Base-by-base conservation (phyloP, 2,888 invertebrate species). In the Epistrophe eligans region DNA sequence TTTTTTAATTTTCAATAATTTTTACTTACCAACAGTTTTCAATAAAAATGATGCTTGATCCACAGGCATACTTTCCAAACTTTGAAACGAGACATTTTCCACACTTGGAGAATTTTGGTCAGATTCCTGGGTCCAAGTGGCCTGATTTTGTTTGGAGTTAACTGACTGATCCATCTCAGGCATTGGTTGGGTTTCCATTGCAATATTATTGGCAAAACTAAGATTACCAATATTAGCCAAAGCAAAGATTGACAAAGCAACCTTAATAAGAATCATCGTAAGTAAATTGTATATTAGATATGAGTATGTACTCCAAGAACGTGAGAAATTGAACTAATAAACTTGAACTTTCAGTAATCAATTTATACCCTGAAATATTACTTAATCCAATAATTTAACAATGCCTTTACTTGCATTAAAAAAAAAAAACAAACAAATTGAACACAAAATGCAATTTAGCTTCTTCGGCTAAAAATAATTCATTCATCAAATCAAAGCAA, bases 341-440 rank as follows among this genome's bases (percentile, higher is more conserved):
- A 24, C 4, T 24, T 32, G 24, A 43, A 38, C 9, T 24, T 17
- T 45, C 5, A 3, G 24, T 43, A 6, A 62, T 24, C 66, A 40
- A 87, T 87, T 83, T 87, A 87, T 87, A 87, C 50, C 43, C n/a
- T 58, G n/a, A 32, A 55, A 74, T 45, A 52, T 32, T 77, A 71
- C 3, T 64, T 57, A 35, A 58, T 45, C n/a, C 17, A 17, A n/a
- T 40, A n/a, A 6, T 43, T 45, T n/a, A n/a, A n/a, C 52, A 64
- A 62, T 17, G 17, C 70, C 28, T 43, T 38, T n/a, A 62, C 19
- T 28, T 62, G 79, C 77, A 71, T 35, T 58, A 17, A 38, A 60
- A 17, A 19, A n/a, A n/a, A n/a, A n/a, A n/a, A n/a, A 17, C 19
- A 60, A 13, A 38, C 1, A 15, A 62, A 70, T 64, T 57, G n/a